Percentiles rank a stretch among this genome's conserved stretches.
phyloP scores from a whole-genome alignment of 1,140 invertebrate species.

The Cataglyphis hispanica region DNA sequence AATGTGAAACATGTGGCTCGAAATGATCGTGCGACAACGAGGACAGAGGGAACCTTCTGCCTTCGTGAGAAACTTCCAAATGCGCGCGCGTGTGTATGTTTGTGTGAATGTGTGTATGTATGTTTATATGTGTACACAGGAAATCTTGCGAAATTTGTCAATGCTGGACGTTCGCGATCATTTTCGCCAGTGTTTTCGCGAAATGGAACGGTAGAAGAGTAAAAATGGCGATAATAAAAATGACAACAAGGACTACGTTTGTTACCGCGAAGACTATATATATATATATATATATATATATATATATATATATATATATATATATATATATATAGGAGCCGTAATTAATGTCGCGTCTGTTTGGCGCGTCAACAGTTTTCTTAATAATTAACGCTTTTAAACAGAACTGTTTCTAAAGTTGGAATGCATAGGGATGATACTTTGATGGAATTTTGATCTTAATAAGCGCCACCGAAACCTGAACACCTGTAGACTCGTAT shows the following conservation, averaged over 20 bases:
- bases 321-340: not conserved
- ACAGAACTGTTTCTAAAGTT: conserved; percentile 7
- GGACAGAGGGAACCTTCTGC: conserved; percentile 60
- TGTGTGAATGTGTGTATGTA: not conserved
- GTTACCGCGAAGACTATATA: not conserved
- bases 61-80: conserved; percentile 39
- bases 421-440: conserved; percentile 20
- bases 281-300: no score
- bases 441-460: conserved; percentile 47
- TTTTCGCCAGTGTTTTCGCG: conserved; percentile 41
- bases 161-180: conserved; percentile 16
- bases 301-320: no score
- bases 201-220: conserved; percentile 2
- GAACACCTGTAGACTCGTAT: conserved; percentile 16
- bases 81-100: not conserved
- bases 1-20: conserved; percentile 31
- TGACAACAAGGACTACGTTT: conserved; percentile 32
- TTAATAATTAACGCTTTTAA: conserved; percentile 27
- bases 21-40: conserved; percentile 43
- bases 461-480: conserved; percentile 15
- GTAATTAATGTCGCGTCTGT: conserved; percentile 27
- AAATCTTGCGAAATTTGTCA: conserved; percentile 43
- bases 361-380: not conserved
- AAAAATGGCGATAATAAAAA: conserved; percentile 17
- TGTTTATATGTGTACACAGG: conserved; percentile 9